These are phyloP conservation scores for Silurus meridionalis DNA, from an alignment of 2,113 vertebrate genomes.

Conservation along the genomic window DNA sequence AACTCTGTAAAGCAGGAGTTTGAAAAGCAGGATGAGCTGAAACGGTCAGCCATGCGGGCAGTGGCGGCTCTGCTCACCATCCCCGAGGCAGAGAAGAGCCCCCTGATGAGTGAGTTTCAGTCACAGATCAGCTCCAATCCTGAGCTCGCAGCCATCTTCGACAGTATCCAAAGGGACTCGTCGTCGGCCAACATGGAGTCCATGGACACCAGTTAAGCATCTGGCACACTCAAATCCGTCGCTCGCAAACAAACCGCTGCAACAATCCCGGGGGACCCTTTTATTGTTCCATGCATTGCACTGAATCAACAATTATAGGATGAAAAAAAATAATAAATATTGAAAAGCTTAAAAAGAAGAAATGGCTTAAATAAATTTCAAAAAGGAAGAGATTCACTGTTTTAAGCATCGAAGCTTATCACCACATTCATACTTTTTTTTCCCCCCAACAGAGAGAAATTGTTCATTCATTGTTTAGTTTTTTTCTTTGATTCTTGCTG, in stretches of 20 bases:
- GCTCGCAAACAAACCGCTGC: slow-evolving; percentile 56
- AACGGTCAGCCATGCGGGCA: slow-evolving; percentile 96
- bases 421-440: slow-evolving; percentile 81
- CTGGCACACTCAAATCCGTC: slow-evolving; percentile 21
- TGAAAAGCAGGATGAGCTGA: slow-evolving; percentile 98
- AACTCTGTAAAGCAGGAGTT: slow-evolving; percentile 99
- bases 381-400: slow-evolving; percentile 52
- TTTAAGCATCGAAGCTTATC: slow-evolving; percentile 75
- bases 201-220: slow-evolving; percentile 95
- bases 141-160: slow-evolving; percentile 96
- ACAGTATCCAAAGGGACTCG: slow-evolving; percentile 98
- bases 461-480: slow-evolving; percentile 77
- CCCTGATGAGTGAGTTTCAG: slow-evolving; percentile 98
- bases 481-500: slow-evolving; percentile 59
- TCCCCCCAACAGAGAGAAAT: slow-evolving; percentile 61
- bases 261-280: slow-evolving; percentile 72
- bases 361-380: slow-evolving; percentile 64
- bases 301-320: slow-evolving; percentile 85
- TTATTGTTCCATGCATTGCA: slow-evolving; percentile 87
- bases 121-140: slow-evolving; percentile 98
- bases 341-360: slow-evolving; percentile 52
- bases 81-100: slow-evolving; percentile 98
- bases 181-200: slow-evolving; percentile 97
- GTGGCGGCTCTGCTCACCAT: slow-evolving; percentile 94
- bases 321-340: slow-evolving; percentile 58